Conservation (phyloP, 2,797 vertebrate genomes). For the Liparis tanakae region DNA sequence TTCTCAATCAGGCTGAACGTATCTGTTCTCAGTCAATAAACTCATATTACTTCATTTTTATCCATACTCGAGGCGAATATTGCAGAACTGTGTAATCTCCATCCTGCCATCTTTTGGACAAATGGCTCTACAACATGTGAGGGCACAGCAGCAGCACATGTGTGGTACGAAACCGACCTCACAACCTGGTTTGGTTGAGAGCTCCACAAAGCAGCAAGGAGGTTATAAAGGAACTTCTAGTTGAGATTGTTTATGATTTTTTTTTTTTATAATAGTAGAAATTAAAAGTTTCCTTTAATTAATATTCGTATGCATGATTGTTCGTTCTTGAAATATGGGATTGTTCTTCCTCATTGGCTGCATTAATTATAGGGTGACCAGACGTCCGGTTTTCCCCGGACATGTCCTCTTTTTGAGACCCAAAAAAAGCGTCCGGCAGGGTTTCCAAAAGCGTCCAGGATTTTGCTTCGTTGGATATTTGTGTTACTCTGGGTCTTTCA, state of each 20-base stretch:
- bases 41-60: neutral
- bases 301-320: too few species aligned
- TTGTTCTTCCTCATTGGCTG: neutral
- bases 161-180: neutral
- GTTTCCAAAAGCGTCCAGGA: too few species aligned
- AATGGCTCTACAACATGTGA: neutral
- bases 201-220: too few species aligned
- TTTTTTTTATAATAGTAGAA: too few species aligned
- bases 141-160: neutral
- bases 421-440: too few species aligned
- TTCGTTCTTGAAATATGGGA: neutral
- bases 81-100: neutral
- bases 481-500: too few species aligned
- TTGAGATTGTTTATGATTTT: too few species aligned
- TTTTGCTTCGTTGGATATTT: too few species aligned
- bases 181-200: neutral
- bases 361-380: too few species aligned
- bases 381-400: too few species aligned
- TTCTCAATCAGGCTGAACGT: neutral
- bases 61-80: neutral
- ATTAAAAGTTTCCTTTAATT: neutral
- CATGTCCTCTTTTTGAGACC: too few species aligned
- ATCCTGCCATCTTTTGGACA: slow-evolving; percentile 27
- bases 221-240: too few species aligned
- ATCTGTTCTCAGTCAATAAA: neutral